Evolutionary conservation across 30 jellyfish, hydroid and myxozoan species (phyloP).

Genomic region (Nemopilema nomurai): DNA sequence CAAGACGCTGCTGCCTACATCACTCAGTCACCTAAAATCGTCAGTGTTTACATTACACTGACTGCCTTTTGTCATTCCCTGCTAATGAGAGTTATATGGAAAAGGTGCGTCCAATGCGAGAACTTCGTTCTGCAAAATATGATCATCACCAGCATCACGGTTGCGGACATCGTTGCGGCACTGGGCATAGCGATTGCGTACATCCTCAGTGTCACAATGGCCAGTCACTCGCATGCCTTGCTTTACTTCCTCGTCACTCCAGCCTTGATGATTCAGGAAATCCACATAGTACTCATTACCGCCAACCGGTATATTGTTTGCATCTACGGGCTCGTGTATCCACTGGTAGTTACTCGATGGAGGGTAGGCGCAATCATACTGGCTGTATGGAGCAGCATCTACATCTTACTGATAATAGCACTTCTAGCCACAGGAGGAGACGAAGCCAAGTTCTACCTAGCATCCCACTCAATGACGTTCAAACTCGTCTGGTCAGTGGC

Average conservation of each 20-base stretch:
- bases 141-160: neutral
- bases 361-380: neutral
- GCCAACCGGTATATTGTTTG: constrained; percentile 19
- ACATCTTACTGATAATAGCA: neutral
- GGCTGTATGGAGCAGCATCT: neutral
- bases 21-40: neutral
- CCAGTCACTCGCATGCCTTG: neutral
- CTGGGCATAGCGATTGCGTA: neutral
- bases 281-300: neutral
- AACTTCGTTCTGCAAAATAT: constrained; percentile 11
- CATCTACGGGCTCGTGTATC: constrained; percentile 29
- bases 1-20: neutral
- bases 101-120: constrained; percentile 1
- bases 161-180: neutral
- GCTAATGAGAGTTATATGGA: neutral
- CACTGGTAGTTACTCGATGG: neutral
- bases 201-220: neutral
- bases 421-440: neutral
- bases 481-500: neutral
- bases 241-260: constrained; percentile 4
- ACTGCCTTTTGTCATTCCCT: neutral
- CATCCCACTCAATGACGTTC: neutral
- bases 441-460: neutral
- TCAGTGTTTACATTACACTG: neutral
- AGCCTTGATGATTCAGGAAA: neutral